A percentile compares a stretch with the other conserved stretches of the same genome.
These are phyloP conservation scores for Branchinecta lindahli DNA, from an alignment of 1,140 invertebrate species.

Conservation along the genomic window DNA sequence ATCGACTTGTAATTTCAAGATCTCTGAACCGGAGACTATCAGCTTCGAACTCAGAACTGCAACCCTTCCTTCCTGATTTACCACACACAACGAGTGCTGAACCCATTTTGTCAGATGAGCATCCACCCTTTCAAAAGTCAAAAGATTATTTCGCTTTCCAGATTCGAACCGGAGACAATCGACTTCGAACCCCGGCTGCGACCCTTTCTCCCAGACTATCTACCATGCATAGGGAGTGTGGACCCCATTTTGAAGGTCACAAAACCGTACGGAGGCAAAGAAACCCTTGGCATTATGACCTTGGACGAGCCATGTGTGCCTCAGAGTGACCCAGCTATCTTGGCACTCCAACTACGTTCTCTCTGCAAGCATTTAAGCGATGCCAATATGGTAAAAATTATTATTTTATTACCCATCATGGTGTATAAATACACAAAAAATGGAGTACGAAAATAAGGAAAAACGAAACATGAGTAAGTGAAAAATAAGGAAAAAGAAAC, in stretches of 20 bases:
- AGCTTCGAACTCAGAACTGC: no score
- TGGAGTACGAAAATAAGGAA: no score
- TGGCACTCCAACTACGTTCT: neutral
- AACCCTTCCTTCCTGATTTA: neutral
- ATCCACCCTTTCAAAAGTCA: neutral
- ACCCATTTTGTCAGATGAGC: no score
- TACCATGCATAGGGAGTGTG: neutral
- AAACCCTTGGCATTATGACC: neutral
- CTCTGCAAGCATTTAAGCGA: neutral
- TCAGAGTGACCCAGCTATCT: neutral
- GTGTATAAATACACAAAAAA: no score
- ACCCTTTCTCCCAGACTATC: neutral
- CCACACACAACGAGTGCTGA: no score
- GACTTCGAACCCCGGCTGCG: neutral
- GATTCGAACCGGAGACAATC: neutral
- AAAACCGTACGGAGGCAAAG: neutral
- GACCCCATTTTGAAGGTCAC: neutral
- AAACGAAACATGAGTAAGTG: no score
- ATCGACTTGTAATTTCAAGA: no score
- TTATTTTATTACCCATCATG: no score
- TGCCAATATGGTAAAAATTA: constrained; percentile 6
- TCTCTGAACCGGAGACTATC: no score
- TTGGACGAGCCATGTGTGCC: neutral
- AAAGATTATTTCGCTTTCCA: neutral
- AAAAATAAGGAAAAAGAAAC: no score